A percentile compares a stretch with the other conserved stretches of the same genome.
Conservation (phyloP, 2,113 vertebrate genomes). For the Nansenia antarctica region DNA sequence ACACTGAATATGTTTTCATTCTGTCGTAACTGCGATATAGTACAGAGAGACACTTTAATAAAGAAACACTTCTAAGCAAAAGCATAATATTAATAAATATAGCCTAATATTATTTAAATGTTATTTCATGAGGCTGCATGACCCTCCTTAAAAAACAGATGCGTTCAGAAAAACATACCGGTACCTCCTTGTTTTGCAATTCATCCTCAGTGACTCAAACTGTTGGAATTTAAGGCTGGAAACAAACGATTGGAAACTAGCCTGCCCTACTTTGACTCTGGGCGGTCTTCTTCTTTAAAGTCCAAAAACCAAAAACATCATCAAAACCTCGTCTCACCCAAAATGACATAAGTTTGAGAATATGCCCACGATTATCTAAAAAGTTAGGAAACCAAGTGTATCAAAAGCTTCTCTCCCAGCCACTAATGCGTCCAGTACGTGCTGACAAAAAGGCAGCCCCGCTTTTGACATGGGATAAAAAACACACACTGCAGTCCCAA, state of each 20-base stretch:
- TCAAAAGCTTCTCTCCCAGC: slow-evolving; percentile 38
- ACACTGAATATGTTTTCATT: not conserved
- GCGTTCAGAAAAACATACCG: slow-evolving; percentile 15
- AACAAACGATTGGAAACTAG: slow-evolving; percentile 43
- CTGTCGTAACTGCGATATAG: not conserved
- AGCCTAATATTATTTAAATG: not conserved
- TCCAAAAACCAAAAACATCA: not conserved
- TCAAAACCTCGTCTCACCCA: not conserved
- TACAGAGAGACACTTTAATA: too few species aligned
- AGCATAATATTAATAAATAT: slow-evolving; percentile 10
- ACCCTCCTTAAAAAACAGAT: slow-evolving; percentile 8
- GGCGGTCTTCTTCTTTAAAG: slow-evolving; percentile 9
- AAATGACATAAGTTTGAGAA: not conserved
- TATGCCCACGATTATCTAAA: not conserved
- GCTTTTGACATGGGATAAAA: slow-evolving; percentile 49
- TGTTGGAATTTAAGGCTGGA: slow-evolving; percentile 53
- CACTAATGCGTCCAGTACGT: slow-evolving; percentile 65
- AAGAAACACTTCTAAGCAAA: not conserved
- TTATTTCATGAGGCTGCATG: not conserved
- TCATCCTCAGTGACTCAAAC: slow-evolving; percentile 63
- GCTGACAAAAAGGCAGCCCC: slow-evolving; percentile 31
- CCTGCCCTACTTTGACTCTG: slow-evolving; percentile 52
- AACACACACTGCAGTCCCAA: slow-evolving; percentile 36
- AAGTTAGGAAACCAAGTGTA: slow-evolving; percentile 14
- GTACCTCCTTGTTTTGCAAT: slow-evolving; percentile 16